Conservation (phyloP, 2,888 invertebrate genomes). For the Eupithecia centaureata region DNA sequence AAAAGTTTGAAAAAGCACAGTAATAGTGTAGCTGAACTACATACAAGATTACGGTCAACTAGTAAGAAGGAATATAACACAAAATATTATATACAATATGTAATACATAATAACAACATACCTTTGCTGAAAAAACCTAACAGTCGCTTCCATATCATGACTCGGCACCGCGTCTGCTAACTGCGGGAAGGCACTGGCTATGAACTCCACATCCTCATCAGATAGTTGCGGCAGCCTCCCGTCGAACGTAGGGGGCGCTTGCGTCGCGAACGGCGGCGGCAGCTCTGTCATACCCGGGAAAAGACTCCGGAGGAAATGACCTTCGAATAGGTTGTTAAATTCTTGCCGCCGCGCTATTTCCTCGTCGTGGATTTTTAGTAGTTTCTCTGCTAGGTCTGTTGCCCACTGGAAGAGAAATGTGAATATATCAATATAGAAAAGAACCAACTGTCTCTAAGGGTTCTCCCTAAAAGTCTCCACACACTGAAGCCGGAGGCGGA, state of each 20-base stretch:
- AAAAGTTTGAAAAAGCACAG: too few species aligned
- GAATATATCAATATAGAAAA: too few species aligned
- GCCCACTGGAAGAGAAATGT: conserved; percentile 87
- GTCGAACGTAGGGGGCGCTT: conserved; percentile 91
- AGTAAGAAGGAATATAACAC: too few species aligned
- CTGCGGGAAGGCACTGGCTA: conserved; percentile 87
- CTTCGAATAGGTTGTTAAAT: conserved; percentile 91
- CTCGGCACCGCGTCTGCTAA: conserved; percentile 86
- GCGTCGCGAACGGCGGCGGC: conserved; percentile 92
- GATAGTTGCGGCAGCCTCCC: conserved; percentile 87
- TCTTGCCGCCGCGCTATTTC: conserved; percentile 91
- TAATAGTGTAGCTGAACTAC: too few species aligned
- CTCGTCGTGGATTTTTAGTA: conserved; percentile 91
- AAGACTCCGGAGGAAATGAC: conserved; percentile 92
- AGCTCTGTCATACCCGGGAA: conserved; percentile 96
- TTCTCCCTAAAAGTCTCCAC: too few species aligned
- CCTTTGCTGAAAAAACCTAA: conserved; percentile 88
- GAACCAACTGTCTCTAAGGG: too few species aligned
- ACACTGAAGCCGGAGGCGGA: too few species aligned
- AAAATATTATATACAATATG: too few species aligned
- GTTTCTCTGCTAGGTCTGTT: conserved; percentile 89
- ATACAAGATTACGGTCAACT: too few species aligned
- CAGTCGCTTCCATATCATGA: conserved; percentile 88
- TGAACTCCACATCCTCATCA: conserved; percentile 84
- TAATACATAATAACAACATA: conserved; percentile 43